Conservation (phyloP, 2,113 vertebrate species). For the Calonectris borealis region DNA sequence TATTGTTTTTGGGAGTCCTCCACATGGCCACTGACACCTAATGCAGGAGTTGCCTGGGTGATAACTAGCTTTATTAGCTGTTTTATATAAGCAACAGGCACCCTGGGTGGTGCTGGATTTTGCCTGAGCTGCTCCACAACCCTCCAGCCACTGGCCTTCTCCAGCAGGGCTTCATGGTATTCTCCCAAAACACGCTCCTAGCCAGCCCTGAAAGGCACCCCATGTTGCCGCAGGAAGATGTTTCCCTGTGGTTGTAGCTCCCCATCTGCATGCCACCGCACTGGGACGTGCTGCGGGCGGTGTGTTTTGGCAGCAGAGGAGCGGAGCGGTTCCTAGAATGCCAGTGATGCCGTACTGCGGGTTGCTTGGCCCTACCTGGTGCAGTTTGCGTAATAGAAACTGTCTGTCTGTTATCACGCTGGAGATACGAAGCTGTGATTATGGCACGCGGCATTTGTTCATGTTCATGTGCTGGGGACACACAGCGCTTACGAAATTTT, state of each 20-base stretch:
- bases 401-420: neutral
- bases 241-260: neutral
- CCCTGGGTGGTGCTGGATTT: neutral
- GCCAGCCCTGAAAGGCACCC: neutral
- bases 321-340: neutral
- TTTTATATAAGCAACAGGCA: neutral
- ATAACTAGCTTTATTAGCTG: conserved; percentile 33
- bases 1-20: neutral
- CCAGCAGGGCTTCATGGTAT: neutral
- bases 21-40: conserved; percentile 24
- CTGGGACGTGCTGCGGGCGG: neutral
- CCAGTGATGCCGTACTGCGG: neutral
- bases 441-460: neutral
- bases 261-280: fast-evolving
- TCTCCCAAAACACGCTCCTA: neutral
- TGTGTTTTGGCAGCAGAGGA: conserved; percentile 8
- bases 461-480: neutral
- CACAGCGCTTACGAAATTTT: fast-evolving
- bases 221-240: fast-evolving
- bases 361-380: neutral
- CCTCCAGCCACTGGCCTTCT: neutral
- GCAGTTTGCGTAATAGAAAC: neutral
- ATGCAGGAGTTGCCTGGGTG: neutral
- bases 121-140: neutral
- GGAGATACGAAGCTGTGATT: neutral